Evolutionary conservation across 2,797 vertebrate species (phyloP).

Genomic region (Protonibea diacanthus): DNA sequence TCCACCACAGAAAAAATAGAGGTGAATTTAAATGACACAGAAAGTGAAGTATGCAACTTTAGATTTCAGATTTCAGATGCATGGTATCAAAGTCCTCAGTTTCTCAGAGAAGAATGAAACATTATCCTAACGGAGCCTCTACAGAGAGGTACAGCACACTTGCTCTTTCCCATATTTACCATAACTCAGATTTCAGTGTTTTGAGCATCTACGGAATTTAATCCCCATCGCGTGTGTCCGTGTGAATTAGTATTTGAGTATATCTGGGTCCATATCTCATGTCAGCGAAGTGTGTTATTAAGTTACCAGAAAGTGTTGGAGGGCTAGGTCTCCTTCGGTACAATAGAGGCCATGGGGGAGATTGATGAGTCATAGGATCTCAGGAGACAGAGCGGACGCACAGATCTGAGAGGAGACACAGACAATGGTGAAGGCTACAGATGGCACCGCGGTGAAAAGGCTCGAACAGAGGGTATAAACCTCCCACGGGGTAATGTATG

Average conservation of each 20-base stretch:
- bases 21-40: background rate
- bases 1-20: background rate
- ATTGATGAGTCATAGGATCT: constrained; percentile 74
- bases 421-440: constrained; percentile 59
- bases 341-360: constrained; percentile 62
- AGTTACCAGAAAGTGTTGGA: constrained; percentile 59
- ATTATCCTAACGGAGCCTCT: background rate
- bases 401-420: constrained; percentile 54
- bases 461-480: constrained; percentile 23
- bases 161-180: constrained; percentile 5
- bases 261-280: constrained; percentile 35
- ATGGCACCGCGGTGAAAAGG: constrained; percentile 57
- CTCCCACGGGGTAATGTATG: constrained; percentile 63
- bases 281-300: constrained; percentile 51
- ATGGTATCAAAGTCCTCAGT: too few species aligned
- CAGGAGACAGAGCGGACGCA: constrained; percentile 65
- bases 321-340: constrained; percentile 49
- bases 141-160: background rate
- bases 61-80: background rate
- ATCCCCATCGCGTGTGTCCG: constrained; percentile 4
- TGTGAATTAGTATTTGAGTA: constrained; percentile 8
- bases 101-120: constrained; percentile 24
- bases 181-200: constrained; percentile 29
- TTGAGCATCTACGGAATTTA: constrained; percentile 13
- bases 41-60: background rate